phyloP scores from a whole-genome alignment of 2,797 vertebrate species.

The Nyctalus aviator region DNA sequence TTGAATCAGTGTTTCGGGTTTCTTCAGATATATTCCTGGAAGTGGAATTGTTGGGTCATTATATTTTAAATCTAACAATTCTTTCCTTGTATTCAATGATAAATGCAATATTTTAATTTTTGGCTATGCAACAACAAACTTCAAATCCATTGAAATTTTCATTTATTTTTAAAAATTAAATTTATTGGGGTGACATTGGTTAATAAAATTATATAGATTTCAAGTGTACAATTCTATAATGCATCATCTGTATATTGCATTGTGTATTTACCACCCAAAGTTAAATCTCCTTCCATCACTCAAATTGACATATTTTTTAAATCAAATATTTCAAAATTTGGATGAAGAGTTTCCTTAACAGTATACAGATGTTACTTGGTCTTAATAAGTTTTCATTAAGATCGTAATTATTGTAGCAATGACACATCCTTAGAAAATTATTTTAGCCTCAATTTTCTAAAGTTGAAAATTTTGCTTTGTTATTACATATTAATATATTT shows the following conservation, averaged over 20 bases:
- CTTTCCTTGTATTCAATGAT: slow-evolving; percentile 37
- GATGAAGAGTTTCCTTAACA: neutral
- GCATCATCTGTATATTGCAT: neutral
- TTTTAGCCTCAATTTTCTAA: slow-evolving; percentile 40
- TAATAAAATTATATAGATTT: neutral
- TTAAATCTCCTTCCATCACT: neutral
- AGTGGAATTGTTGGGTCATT: neutral
- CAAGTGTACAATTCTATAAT: neutral
- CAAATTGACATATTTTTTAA: neutral
- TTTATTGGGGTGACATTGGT: neutral
- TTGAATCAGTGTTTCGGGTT: neutral
- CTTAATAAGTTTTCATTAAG: slow-evolving; percentile 32
- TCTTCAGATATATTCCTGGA: neutral
- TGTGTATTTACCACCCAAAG: neutral
- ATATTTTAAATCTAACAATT: slow-evolving; percentile 36
- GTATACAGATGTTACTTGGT: slow-evolving; percentile 2
- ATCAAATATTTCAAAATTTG: slow-evolving; percentile 60
- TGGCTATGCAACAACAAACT: neutral
- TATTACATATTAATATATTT: neutral
- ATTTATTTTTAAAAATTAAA: neutral
- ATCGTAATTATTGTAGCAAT: slow-evolving; percentile 4
- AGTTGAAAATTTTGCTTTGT: slow-evolving; percentile 27
- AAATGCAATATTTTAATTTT: slow-evolving; percentile 56
- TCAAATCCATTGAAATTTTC: neutral
- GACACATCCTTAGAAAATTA: slow-evolving; percentile 20